Evolutionary conservation across 2,113 vertebrate genomes (phyloP).

Genomic region (Chionodraco myersi): DNA sequence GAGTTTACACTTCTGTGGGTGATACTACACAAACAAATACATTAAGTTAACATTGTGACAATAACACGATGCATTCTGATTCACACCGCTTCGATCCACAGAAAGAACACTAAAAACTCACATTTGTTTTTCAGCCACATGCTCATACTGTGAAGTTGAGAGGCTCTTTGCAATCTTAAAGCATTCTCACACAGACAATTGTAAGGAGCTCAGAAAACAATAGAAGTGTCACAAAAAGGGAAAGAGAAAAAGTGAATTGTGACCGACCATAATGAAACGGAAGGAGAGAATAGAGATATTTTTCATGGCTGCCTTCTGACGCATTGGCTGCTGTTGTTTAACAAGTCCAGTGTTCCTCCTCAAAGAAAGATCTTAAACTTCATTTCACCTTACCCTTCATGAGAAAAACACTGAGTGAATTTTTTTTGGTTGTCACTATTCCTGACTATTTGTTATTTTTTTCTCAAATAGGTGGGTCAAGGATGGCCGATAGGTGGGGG

Average conservation of each 20-base stretch:
- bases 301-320: background rate
- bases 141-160: background rate
- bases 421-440: no score
- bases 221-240: background rate
- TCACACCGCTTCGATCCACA: background rate
- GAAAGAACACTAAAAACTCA: background rate
- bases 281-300: background rate
- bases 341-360: slow-evolving; percentile 1
- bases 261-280: background rate
- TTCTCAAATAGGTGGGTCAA: no score
- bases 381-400: background rate
- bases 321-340: background rate
- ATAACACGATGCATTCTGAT: background rate
- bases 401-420: no score
- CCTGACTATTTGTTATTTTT: no score
- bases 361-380: background rate
- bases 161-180: background rate
- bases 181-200: background rate
- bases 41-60: background rate
- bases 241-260: background rate
- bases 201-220: no score
- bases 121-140: background rate
- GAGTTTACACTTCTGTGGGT: background rate
- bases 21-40: background rate
- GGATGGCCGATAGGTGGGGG: no score